Evolutionary conservation across 2,797 vertebrate species (phyloP).

Genomic region (Morus bassanus): DNA sequence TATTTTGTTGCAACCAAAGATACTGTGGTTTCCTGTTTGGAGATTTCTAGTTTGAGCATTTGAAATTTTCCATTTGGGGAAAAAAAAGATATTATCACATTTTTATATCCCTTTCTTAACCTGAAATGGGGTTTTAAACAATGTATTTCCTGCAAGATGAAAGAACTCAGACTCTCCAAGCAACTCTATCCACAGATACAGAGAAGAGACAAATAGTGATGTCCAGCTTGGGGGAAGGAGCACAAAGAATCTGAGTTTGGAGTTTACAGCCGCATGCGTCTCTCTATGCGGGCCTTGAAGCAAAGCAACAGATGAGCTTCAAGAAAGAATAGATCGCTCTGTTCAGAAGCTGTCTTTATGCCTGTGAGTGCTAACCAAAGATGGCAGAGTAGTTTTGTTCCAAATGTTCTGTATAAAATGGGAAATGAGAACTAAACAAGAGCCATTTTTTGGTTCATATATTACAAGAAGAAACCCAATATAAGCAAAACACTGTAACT

Average conservation of each 20-base stretch:
- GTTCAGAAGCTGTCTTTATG: background rate
- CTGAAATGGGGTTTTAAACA: background rate
- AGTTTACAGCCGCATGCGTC: background rate
- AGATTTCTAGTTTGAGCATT: background rate
- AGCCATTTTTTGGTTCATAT: slow-evolving; percentile 17
- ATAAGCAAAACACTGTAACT: slow-evolving; percentile 25
- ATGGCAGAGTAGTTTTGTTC: background rate
- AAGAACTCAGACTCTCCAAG: background rate
- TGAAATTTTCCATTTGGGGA: background rate
- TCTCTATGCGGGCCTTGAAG: background rate
- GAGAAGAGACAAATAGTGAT: background rate
- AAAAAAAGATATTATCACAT: fast-evolving
- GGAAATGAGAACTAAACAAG: slow-evolving; percentile 33
- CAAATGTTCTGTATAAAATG: slow-evolving; percentile 40
- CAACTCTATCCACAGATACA: background rate
- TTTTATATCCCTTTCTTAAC: background rate
- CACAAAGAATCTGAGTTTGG: background rate
- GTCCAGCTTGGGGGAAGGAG: background rate
- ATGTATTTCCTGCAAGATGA: background rate
- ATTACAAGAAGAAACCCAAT: slow-evolving; percentile 23
- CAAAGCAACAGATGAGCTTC: background rate
- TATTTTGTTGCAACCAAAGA: background rate
- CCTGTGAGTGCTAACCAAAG: background rate
- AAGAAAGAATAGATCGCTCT: background rate
- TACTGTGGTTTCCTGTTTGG: background rate